Evolutionary conservation across 2,888 invertebrate species (phyloP).

Genomic region (Trachelus tabidus): DNA sequence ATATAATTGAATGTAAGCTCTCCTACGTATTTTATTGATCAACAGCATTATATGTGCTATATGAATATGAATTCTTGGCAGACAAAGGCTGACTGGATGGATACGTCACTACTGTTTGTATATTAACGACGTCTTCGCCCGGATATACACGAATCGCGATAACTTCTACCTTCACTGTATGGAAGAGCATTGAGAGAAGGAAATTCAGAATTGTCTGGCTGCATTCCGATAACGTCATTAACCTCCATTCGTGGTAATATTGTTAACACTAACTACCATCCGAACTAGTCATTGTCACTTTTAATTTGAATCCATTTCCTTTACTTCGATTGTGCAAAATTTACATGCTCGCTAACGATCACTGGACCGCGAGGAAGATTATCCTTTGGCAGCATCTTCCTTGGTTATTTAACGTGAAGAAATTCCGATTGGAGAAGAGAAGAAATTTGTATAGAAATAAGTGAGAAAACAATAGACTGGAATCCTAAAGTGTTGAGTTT

Average conservation of each 20-base stretch:
- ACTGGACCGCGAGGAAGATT: background rate
- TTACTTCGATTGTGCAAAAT: background rate
- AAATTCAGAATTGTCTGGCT: conserved; percentile 27
- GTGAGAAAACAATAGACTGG: background rate
- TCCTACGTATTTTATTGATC: background rate
- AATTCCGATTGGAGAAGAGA: background rate
- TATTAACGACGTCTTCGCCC: background rate
- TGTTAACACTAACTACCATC: background rate
- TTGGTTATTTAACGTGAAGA: background rate
- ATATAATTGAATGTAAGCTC: background rate
- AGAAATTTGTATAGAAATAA: background rate
- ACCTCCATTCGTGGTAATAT: conserved; percentile 9
- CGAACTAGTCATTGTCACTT: background rate
- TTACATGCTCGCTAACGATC: background rate
- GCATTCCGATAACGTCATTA: conserved; percentile 26
- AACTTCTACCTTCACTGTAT: background rate
- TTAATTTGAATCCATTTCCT: background rate
- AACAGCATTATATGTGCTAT: background rate
- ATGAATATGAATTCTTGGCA: background rate
- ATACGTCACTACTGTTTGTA: background rate
- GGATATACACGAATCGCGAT: background rate
- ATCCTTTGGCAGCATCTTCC: background rate
- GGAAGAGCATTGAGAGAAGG: conserved; percentile 22
- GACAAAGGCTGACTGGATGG: background rate
- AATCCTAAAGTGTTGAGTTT: background rate